Evolutionary conservation across 2,797 vertebrate genomes (phyloP).

Genomic region (Coccyzus lansbergi): DNA sequence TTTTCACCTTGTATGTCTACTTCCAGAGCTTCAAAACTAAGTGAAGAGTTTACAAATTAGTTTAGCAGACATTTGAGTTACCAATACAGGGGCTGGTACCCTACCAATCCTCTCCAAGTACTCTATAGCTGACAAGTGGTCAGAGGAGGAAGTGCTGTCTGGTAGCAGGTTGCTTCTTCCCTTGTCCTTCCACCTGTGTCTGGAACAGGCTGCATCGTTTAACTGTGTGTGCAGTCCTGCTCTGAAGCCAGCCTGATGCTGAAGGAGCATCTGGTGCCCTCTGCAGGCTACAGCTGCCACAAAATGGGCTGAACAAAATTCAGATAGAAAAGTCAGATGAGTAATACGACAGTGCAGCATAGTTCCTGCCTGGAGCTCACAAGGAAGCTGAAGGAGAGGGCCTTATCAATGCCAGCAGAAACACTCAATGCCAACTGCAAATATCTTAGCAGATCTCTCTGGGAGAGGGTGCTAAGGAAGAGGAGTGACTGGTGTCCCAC

Average conservation of each 20-base stretch:
- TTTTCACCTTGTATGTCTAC: neutral
- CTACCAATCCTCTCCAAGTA: neutral
- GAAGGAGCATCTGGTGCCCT: slow-evolving; percentile 46
- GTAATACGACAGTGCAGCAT: neutral
- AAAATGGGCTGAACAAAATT: neutral
- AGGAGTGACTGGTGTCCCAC: neutral
- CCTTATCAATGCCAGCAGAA: neutral
- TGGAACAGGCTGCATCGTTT: neutral
- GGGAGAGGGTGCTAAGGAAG: neutral
- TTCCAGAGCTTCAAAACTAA: neutral
- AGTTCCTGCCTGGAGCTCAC: neutral
- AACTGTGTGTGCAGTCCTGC: neutral
- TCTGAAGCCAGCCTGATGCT: neutral
- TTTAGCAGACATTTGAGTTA: neutral
- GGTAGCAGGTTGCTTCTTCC: neutral
- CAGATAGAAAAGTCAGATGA: neutral
- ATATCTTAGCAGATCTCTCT: neutral
- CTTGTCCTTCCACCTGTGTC: neutral
- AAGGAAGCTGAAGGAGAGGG: neutral
- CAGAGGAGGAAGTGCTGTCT: neutral
- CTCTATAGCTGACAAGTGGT: neutral
- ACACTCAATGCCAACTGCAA: neutral
- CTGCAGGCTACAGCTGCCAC: slow-evolving; percentile 30
- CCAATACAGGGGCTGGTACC: neutral
- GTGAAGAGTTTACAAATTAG: neutral